Evolutionary conservation across 1,140 invertebrate species (phyloP), one percentile per base, ranked within the genome.

Genomic region (Druon quercuslanigerum): DNA sequence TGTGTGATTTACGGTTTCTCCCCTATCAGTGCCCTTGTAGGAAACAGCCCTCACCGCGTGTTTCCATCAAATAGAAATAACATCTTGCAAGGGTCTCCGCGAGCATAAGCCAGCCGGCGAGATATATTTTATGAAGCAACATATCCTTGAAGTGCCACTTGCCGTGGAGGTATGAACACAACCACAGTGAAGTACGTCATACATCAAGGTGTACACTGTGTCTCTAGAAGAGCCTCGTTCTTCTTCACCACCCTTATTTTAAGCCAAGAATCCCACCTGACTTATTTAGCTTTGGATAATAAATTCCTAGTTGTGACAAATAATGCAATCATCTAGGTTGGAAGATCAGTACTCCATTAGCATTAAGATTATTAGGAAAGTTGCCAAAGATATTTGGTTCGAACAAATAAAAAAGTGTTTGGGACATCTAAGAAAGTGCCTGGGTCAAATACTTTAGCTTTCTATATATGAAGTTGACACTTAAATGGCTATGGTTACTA

Each of bases 101-200:
- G 72, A 82, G 78, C 83, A 86, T 85, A 87, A 87, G 86, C 82
- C 84, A 85, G 78, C 82, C 82, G 81, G 84, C 81, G 79, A 89
- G 88, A 89, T 90, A 90, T 90, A 88, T 88, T 90, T 90, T 90
- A 91, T 89, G 87, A 81, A 81, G 79, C 80, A 86, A 86, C 88
- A 85, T 90, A 88, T 90, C 84, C 86, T 81, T 86, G 87, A 88
- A 86, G 82, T 74, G 79, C 79, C 75, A 83, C 73, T 81, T 83
- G 79, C 77, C 75, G 74, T 56, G 46, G 75, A 75, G 79, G 56
- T 79, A 76, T 82, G 83, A 85, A 86, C 86, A 80, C 83, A 85
- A 79, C 82, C 85, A 76, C 72, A 82, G 17, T 20, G 80, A 79
- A 80, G 78, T 83, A 79, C 79, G 81, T 82, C 84, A 83, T 87